Base-by-base conservation (phyloP, 2,113 vertebrate genomes). In the Plestiodon gilberti region DNA sequence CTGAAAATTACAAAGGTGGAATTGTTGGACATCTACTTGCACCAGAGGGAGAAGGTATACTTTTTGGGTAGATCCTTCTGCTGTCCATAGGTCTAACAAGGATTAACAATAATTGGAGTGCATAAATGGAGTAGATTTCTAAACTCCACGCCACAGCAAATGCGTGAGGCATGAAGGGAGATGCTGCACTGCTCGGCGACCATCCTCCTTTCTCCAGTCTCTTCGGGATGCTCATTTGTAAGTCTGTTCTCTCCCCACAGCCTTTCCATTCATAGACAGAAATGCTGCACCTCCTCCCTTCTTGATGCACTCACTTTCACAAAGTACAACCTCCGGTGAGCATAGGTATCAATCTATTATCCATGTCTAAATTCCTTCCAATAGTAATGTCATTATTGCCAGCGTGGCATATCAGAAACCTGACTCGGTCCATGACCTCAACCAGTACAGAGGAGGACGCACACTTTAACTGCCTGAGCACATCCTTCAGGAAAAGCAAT, bases 261-360 rank as follows among this genome's bases (percentile, higher is more conserved):
- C 78, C 23, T 67, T 85, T 89, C 84, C 85, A 57, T 64, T 80
- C 73, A 55, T 28, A 59, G 59, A 65, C 6, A 84, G 82, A 40
- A 80, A 14, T 15, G 25, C 43, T 5, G 25, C 30, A 64, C 48
- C 69, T 23, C 69, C 59, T 74, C 76, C 33, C 43, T 73, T 65
- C 73, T 1, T 38, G 76, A 57, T 55, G 15, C 18, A 8, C 59
- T 84, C 87, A n/a, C 17, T 74, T 79, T 80, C 76, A 14, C 67
- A 67, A 33, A 40, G 14, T 84, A 64, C 33, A 43, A n/a, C 33
- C 69, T 80, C 77, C 28, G 14, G 43, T 8, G 30, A 55, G 17
- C 17, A 11, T n/a, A 57, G 20, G 25, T 55, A 74, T 79, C 81
- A 30, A 80, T 84, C 69, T 65, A 65, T 80, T 74, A n/a, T 28